These are phyloP conservation scores for Cataglyphis livida DNA, from an alignment of 2,888 invertebrate species.

Conservation along the genomic window DNA sequence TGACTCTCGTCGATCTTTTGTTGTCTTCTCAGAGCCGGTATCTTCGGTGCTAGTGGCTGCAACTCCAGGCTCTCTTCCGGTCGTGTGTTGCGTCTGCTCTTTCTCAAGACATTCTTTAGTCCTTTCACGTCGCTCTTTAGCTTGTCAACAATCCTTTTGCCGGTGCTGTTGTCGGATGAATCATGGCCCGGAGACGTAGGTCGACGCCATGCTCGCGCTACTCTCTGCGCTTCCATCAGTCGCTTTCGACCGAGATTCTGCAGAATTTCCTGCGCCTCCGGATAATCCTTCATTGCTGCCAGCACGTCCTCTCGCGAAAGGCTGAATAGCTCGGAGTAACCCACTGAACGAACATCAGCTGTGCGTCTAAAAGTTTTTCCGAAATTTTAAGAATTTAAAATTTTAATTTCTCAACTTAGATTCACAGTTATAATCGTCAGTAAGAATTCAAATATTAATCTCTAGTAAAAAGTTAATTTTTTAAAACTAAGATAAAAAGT, in stretches of 20 bases:
- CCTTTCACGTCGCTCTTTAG: constrained; percentile 94
- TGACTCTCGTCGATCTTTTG: constrained; percentile 85
- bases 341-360: constrained; percentile 98
- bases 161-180: constrained; percentile 89
- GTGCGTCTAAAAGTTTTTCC: constrained; percentile 90
- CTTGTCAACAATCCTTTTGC: constrained; percentile 93
- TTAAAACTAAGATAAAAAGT: constrained; percentile 20
- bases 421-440: not conserved
- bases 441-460: not conserved
- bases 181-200: constrained; percentile 90
- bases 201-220: constrained; percentile 86
- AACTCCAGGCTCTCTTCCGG: constrained; percentile 90
- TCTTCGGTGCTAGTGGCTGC: constrained; percentile 87
- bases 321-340: constrained; percentile 97
- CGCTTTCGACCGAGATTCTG: constrained; percentile 95
- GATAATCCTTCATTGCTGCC: constrained; percentile 98
- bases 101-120: constrained; percentile 88
- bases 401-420: not conserved
- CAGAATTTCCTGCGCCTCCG: constrained; percentile 97
- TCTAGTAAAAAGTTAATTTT: not conserved
- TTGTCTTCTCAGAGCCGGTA: constrained; percentile 84
- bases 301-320: constrained; percentile 97
- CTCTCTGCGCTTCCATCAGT: constrained; percentile 91
- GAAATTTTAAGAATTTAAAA: not conserved
- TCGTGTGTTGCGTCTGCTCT: constrained; percentile 86